Percentiles rank a stretch among this genome's conserved stretches.
These are phyloP conservation scores for Montipora cactus DNA, from an alignment of 64 coral and sea anemone genomes.

Conservation along the genomic window DNA sequence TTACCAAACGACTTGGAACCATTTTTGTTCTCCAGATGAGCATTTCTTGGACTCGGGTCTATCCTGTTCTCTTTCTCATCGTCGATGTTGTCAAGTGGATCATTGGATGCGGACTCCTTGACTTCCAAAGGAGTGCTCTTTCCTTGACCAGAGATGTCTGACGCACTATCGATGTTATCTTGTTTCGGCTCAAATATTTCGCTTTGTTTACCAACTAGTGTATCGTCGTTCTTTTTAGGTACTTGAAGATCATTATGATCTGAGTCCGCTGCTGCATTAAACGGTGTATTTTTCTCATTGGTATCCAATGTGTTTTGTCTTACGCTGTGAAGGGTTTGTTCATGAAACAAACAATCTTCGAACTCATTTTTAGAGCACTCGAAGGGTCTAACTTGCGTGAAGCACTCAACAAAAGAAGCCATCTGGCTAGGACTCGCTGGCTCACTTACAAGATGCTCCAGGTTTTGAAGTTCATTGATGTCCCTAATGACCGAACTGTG, in stretches of 20 bases:
- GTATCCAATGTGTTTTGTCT: background rate
- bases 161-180: background rate
- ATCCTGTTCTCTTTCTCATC: background rate
- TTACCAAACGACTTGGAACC: background rate
- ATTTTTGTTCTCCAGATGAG: background rate
- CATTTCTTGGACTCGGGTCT: background rate
- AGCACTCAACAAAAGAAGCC: background rate
- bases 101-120: background rate
- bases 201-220: background rate
- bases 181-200: background rate
- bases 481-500: background rate
- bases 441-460: background rate
- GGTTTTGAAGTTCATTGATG: background rate
- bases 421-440: background rate
- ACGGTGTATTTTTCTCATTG: background rate
- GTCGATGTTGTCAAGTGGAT: background rate
- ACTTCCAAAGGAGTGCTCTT: background rate
- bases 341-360: background rate
- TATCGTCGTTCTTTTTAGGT: background rate
- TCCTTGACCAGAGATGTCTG: background rate
- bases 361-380: background rate
- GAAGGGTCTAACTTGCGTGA: background rate
- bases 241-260: background rate
- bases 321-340: background rate
- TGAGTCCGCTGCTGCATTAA: background rate